These are phyloP conservation scores for Digitonthophagus gazella DNA, from an alignment of 2,888 invertebrate genomes.

Conservation along the genomic window DNA sequence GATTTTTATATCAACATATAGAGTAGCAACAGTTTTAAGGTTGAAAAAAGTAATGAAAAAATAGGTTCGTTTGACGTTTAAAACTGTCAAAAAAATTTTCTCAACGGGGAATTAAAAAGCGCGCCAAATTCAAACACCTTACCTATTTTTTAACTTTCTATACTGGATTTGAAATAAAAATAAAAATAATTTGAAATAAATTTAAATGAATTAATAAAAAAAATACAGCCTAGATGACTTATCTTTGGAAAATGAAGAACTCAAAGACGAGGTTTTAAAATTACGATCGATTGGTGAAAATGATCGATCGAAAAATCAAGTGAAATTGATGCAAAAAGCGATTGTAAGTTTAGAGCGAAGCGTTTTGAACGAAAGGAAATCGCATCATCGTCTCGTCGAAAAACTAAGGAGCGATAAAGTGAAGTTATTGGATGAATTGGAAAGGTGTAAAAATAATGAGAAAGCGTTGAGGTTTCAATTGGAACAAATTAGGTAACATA, in stretches of 20 bases:
- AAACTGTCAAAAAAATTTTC: no score
- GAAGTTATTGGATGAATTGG: slow-evolving; percentile 43
- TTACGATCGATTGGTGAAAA: slow-evolving; percentile 32
- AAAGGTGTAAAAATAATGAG: slow-evolving; percentile 40
- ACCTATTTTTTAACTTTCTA: not conserved
- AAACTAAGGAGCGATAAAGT: slow-evolving; percentile 50
- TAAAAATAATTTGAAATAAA: no score
- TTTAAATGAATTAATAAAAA: no score
- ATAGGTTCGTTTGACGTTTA: no score
- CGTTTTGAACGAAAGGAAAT: slow-evolving; percentile 48
- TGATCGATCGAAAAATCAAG: slow-evolving; percentile 31
- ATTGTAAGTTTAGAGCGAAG: slow-evolving; percentile 50
- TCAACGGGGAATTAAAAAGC: no score
- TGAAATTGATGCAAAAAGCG: slow-evolving; percentile 43
- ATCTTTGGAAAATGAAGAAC: slow-evolving; percentile 42
- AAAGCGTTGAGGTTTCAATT: slow-evolving; percentile 31
- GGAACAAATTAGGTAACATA: slow-evolving; percentile 14
- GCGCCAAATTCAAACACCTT: no score
- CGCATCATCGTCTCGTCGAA: slow-evolving; percentile 50
- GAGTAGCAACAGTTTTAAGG: no score
- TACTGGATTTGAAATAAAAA: no score
- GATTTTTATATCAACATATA: no score
- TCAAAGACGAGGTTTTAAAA: slow-evolving; percentile 40
- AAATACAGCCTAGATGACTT: slow-evolving; percentile 43
- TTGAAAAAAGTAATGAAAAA: no score